A percentile compares a stretch with the other conserved stretches of the same genome.
Evolutionary conservation across 2,113 vertebrate species (phyloP).

Genomic region (Delphinus delphis): DNA sequence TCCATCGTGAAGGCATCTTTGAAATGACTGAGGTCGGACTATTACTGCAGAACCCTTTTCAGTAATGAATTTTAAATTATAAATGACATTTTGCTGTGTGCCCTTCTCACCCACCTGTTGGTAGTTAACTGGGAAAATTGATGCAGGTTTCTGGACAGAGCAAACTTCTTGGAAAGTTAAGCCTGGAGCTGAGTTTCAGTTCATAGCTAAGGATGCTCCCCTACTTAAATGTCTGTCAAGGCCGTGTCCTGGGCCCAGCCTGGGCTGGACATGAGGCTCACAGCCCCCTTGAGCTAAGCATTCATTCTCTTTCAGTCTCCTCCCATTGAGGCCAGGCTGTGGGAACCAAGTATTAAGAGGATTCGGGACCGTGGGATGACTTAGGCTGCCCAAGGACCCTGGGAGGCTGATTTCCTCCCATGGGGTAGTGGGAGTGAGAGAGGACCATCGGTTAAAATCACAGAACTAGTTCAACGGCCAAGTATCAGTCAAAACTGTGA

Average conservation of each 20-base stretch:
- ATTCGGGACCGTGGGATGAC: not conserved
- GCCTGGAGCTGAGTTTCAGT: not conserved
- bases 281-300: accelerated
- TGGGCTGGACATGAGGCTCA: not conserved
- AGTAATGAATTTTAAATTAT: slow-evolving; percentile 63
- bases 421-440: not conserved
- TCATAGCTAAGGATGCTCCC: not conserved
- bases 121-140: not conserved
- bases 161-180: not conserved
- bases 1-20: not conserved
- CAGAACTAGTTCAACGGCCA: not conserved
- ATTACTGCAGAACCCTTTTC: slow-evolving; percentile 16
- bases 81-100: slow-evolving; percentile 8
- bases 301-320: not conserved
- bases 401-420: not conserved
- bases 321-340: accelerated
- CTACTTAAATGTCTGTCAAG: not conserved
- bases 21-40: slow-evolving; percentile 39
- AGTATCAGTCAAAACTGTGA: not conserved
- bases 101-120: slow-evolving; percentile 32
- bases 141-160: not conserved
- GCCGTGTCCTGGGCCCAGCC: not conserved
- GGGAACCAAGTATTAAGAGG: not conserved
- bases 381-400: not conserved
- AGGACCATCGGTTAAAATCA: not conserved